Evolutionary conservation across 2,888 invertebrate genomes (phyloP), one percentile per base, ranked within the genome.

Genomic region (Pharmacophagus antenor): DNA sequence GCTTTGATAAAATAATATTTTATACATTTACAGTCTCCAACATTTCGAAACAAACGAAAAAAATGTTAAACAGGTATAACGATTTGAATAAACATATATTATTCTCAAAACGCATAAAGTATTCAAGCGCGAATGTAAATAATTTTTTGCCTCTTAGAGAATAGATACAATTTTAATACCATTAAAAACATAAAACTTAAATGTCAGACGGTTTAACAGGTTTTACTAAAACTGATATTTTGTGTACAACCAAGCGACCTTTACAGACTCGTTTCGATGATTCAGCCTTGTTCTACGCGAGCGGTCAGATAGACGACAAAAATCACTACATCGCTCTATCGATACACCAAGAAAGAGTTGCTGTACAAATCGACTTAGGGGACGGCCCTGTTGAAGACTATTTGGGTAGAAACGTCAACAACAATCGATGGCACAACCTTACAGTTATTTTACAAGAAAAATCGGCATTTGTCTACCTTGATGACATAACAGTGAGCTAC

Each of bases 271-370:
- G 94, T 70, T 96, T 96, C 85, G 97, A 97, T 77, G 96, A 98
- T 76, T 98, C 98, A 8, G 97, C 96, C 2, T 83, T 98, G 63
- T 96, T 98, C 79, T 98, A 98, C 80, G 98, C 98, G 4, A 97
- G 97, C 69, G 98, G 98, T 20, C 97, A 97, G 76, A 96, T 96
- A 53, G 95, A 95, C 58, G 95, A 95, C 31, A 95, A 95, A 70
- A 95, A 96, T 75, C 98, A 97, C 79, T 97, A 98, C 80, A 94
- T 98, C 25, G 97, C 97, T 5, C 95, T 96, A 17, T 95, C 96
- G 1, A 95, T 98, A 71, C 94, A 94, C 77, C 95, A 96, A 76
- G 94, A 95, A 77, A 94, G 95, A 62, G 94, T 98, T 0, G 94
- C 96, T 69, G 94, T 98, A 47, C 96, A 97, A 81, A 93, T 98